Base-by-base conservation (phyloP, 2,113 vertebrate genomes). In the Urocitellus parryii region DNA sequence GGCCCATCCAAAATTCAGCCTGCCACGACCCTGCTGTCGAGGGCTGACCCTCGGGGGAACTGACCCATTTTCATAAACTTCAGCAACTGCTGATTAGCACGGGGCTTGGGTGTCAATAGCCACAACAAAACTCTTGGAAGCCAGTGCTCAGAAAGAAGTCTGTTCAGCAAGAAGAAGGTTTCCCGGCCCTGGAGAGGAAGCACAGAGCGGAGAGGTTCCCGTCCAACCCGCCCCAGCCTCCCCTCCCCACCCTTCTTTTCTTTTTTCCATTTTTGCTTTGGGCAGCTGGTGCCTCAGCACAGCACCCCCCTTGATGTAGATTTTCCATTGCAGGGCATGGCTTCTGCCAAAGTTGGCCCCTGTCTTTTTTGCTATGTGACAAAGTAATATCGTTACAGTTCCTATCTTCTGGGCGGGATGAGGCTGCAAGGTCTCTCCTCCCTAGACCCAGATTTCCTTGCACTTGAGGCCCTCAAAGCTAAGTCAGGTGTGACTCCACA, bases 321-420 rank as follows among this genome's bases (percentile, higher is more conserved):
- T 25, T 67, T 25, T 37, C 72, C 34, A 45, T 25, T 48, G 22
- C 3, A n/a, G 25, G 13, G 5, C 24, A 17, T 14, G 56, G 16
- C 17, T 24, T 1, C 6, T 0, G 2, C 29, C 53, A 63, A 27
- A 9, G 6, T 13, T 11, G 14, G 4, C 45, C 0, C 29, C 53
- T 27, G 1, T 63, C 65, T 39, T 48, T 5, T 14, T 51, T 25
- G 13, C 6, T 13, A 1, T 34, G 3, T 77, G 61, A 68, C 13
- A 16, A 16, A 68, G 67, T 68, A 16, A 34, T 7, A 68, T 16
- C 18, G 67, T 16, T 12, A 68, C 67, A 16, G 13, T 5, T 68
- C 12, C 27, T 68, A 34, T 17, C 67, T 68, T 68, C 32, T 32
- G 17, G 67, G 65, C 27, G 32, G 32, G 32, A 16, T 32, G 67